Evolutionary conservation across 2,113 vertebrate genomes (phyloP).

Genomic region (Heliornis fulica): DNA sequence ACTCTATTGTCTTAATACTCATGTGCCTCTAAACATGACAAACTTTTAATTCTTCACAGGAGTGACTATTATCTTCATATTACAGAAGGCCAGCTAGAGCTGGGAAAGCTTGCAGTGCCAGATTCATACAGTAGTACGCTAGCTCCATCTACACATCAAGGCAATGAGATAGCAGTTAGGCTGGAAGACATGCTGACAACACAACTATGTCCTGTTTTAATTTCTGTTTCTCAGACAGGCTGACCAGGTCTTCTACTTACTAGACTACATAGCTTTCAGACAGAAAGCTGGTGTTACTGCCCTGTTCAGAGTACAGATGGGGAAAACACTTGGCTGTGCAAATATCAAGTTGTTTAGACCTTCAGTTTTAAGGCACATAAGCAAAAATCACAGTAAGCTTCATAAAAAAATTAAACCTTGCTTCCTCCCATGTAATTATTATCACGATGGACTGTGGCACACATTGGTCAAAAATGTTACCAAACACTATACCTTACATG

Average conservation of each 20-base stretch:
- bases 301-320: too few species aligned
- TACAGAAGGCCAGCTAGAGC: not conserved
- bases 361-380: not conserved
- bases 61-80: not conserved
- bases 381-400: not conserved
- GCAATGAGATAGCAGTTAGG: not conserved
- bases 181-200: not conserved
- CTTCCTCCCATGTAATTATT: not conserved
- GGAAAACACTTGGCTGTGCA: not conserved
- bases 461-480: not conserved
- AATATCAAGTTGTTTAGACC: not conserved
- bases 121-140: not conserved
- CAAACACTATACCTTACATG: not conserved
- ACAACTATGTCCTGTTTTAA: not conserved
- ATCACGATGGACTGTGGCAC: not conserved
- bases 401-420: not conserved
- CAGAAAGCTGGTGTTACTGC: not conserved
- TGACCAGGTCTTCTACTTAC: not conserved
- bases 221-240: not conserved
- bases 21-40: not conserved
- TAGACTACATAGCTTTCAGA: too few species aligned
- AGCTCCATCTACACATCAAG: not conserved
- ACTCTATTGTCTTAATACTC: not conserved
- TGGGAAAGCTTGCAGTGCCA: not conserved
- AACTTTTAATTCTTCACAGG: not conserved